phyloP scores from a whole-genome alignment of 2,888 invertebrate species.

The Drosophila kuntzei region DNA sequence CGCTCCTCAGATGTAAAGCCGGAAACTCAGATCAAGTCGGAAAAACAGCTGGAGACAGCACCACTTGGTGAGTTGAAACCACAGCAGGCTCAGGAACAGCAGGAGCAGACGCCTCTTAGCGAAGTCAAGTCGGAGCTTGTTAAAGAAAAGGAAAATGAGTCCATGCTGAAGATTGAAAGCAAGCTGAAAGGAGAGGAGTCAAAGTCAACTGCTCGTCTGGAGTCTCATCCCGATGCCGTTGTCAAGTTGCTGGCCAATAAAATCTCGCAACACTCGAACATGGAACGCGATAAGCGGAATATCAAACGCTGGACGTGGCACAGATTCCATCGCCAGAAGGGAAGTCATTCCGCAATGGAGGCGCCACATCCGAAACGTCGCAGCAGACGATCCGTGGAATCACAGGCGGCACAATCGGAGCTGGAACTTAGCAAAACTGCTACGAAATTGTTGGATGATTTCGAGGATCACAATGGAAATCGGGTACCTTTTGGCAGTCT shows the following conservation, averaged over 20 bases:
- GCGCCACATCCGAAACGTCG: slow-evolving; percentile 17
- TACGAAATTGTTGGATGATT: slow-evolving; percentile 39
- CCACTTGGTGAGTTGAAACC: neutral
- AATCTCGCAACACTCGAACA: slow-evolving; percentile 31
- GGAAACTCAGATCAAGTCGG: neutral
- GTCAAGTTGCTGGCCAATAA: slow-evolving; percentile 63
- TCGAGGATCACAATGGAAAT: slow-evolving; percentile 71
- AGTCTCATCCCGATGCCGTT: slow-evolving; percentile 50
- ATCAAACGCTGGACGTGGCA: slow-evolving; percentile 22
- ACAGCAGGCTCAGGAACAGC: neutral
- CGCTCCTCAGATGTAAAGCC: neutral
- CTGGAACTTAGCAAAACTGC: slow-evolving; percentile 14
- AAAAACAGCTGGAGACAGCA: too few species aligned
- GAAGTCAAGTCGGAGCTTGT: neutral
- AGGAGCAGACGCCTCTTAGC: neutral
- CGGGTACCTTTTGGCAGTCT: slow-evolving; percentile 28
- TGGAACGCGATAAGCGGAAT: slow-evolving; percentile 53
- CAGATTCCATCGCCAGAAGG: slow-evolving; percentile 20
- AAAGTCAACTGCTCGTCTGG: neutral
- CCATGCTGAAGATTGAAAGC: neutral
- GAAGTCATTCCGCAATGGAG: slow-evolving; percentile 4
- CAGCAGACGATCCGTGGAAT: slow-evolving; percentile 22
- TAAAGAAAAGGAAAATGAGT: neutral
- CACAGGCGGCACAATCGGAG: neutral
- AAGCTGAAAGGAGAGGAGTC: slow-evolving; percentile 6